These are phyloP conservation scores for Liolophura sinensis DNA, from an alignment of 1,140 invertebrate species.

Conservation along the genomic window DNA sequence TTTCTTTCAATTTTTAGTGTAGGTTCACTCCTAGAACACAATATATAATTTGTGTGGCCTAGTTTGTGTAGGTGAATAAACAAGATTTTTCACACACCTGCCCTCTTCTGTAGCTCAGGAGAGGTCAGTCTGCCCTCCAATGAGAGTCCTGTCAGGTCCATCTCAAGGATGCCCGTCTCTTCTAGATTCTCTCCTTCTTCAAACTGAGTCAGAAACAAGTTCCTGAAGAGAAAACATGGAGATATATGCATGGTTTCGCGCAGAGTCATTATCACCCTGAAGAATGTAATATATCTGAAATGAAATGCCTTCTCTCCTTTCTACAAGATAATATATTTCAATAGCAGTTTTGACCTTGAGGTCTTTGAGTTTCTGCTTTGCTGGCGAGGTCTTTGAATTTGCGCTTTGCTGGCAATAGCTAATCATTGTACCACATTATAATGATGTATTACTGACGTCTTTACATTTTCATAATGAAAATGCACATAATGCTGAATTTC, in stretches of 20 bases:
- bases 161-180: conserved; percentile 49
- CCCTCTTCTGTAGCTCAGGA: no score
- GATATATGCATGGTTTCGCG: not conserved
- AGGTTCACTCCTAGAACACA: not conserved
- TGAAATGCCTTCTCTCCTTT: no score
- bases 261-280: not conserved
- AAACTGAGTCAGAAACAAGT: conserved; percentile 56
- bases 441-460: no score
- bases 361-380: not conserved
- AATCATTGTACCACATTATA: no score
- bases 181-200: conserved; percentile 49
- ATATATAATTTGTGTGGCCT: not conserved
- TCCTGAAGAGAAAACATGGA: conserved; percentile 29
- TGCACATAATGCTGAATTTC: no score
- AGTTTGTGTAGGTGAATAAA: not conserved
- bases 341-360: not conserved
- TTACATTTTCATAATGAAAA: no score
- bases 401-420: no score
- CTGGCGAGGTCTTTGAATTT: no score
- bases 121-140: conserved; percentile 14
- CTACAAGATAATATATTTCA: not conserved
- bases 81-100: no score
- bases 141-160: conserved; percentile 44
- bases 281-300: no score
- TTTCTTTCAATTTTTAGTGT: no score